These are phyloP conservation scores for Bombus consobrinus DNA, from an alignment of 1,140 invertebrate genomes.

Conservation along the genomic window DNA sequence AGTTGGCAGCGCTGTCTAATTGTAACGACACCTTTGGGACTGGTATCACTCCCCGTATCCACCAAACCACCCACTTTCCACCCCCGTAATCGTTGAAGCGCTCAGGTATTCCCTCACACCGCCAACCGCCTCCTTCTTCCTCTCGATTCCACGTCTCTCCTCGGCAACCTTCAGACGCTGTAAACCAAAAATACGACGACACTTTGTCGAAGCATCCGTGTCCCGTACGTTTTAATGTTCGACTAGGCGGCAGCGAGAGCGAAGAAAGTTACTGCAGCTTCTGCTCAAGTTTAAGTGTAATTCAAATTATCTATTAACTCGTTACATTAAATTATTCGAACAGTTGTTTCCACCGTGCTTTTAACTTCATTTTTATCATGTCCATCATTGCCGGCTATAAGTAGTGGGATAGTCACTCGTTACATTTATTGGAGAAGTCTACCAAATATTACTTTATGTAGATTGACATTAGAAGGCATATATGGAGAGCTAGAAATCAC, in stretches of 20 bases:
- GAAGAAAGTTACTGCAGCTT: background rate
- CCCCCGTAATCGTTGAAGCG: slow-evolving; percentile 71
- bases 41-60: slow-evolving; percentile 68
- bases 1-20: slow-evolving; percentile 81
- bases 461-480: too few relatives aligned
- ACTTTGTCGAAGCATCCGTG: slow-evolving; percentile 66
- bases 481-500: too few relatives aligned
- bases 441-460: too few relatives aligned
- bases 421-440: too few relatives aligned
- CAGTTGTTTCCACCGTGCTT: background rate
- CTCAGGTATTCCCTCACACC: slow-evolving; percentile 60
- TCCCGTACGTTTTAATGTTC: slow-evolving; percentile 55
- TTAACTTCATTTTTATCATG: too few relatives aligned
- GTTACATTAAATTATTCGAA: background rate
- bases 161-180: slow-evolving; percentile 68
- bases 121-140: slow-evolving; percentile 30
- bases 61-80: slow-evolving; percentile 61
- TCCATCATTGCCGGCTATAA: too few relatives aligned
- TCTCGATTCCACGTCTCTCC: slow-evolving; percentile 32
- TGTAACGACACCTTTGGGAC: slow-evolving; percentile 81
- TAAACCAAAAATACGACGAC: slow-evolving; percentile 78
- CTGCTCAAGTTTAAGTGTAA: background rate
- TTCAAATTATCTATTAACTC: background rate
- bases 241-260: slow-evolving; percentile 2
- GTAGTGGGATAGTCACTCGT: background rate